These are phyloP conservation scores for Chaunax sp. DNA, from an alignment of 2,797 vertebrate genomes.

Conservation along the genomic window DNA sequence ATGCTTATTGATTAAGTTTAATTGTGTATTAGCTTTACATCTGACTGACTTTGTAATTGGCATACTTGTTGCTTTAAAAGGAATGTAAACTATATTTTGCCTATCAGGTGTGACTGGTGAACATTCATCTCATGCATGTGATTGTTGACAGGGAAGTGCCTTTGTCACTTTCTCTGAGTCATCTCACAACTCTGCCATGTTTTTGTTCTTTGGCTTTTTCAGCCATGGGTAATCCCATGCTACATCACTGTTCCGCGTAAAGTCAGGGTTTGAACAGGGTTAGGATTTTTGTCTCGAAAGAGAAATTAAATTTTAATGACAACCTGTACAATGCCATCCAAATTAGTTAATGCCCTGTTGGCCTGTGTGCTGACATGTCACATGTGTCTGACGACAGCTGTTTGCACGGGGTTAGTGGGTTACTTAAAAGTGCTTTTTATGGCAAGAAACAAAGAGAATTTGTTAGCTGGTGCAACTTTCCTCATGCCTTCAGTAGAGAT, in stretches of 20 bases:
- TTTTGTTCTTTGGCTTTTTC: neutral
- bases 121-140: neutral
- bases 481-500: neutral
- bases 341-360: neutral
- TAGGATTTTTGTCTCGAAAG: neutral
- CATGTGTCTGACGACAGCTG: neutral
- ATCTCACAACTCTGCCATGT: conserved; percentile 11
- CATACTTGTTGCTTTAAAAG: too few relatives aligned
- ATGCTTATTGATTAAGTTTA: too few relatives aligned
- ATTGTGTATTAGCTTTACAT: too few relatives aligned
- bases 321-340: neutral
- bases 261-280: neutral
- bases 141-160: conserved; percentile 15
- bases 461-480: neutral
- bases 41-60: too few relatives aligned
- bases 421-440: neutral
- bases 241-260: neutral
- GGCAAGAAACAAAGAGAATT: neutral
- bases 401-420: neutral
- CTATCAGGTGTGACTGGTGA: neutral
- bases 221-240: neutral
- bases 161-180: conserved; percentile 27
- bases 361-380: neutral
- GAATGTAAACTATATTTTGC: too few relatives aligned
- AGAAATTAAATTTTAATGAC: neutral